phyloP scores from a whole-genome alignment of 2,797 vertebrate genomes.

The Peromyscus melanophrys region DNA sequence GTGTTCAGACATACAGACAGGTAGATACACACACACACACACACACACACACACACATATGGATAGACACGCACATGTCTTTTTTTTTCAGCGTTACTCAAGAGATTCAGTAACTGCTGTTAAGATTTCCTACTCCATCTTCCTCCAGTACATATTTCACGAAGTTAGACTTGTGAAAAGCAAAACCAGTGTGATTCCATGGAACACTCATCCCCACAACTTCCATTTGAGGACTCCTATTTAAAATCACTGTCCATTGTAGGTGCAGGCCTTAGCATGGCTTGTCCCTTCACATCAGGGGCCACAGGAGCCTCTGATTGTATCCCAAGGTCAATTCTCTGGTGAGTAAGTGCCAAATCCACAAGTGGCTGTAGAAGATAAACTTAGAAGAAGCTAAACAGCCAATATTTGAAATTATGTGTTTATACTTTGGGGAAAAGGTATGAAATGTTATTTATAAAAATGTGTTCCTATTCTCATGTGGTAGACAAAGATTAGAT shows the following conservation, averaged over 20 bases:
- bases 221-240: not conserved
- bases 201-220: not conserved
- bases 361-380: not conserved
- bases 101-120: not conserved
- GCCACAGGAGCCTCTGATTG: rapidly evolving
- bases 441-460: not conserved
- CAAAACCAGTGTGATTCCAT: not conserved
- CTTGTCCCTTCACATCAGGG: not conserved
- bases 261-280: rapidly evolving
- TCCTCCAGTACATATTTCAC: not conserved
- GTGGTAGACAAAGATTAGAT: not conserved
- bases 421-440: not conserved
- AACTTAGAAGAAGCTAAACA: not conserved
- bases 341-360: too few relatives aligned
- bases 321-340: not conserved
- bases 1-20: too few relatives aligned
- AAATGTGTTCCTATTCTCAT: not conserved
- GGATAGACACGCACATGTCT: not conserved
- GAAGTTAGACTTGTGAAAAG: not conserved
- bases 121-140: not conserved
- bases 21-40: not conserved
- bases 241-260: not conserved
- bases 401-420: constrained; percentile 8
- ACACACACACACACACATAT: not conserved
- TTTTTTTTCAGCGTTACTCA: not conserved